These are phyloP conservation scores for Acrobasis repandana DNA, from an alignment of 2,888 invertebrate species.

Conservation along the genomic window DNA sequence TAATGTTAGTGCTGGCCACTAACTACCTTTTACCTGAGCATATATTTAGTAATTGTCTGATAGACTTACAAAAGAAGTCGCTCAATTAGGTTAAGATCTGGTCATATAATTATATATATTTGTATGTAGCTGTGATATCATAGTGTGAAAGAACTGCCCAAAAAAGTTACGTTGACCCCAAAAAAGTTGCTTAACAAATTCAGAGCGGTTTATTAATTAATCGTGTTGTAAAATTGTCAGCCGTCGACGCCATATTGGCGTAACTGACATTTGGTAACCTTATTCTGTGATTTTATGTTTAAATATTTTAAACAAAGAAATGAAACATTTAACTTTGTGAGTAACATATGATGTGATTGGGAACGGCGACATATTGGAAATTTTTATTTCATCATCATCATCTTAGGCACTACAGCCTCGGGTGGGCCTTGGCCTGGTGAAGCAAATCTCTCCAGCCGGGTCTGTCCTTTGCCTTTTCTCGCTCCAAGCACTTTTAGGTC, in stretches of 20 bases:
- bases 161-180: slow-evolving; percentile 24
- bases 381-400: too few species aligned
- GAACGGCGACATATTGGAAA: too few species aligned
- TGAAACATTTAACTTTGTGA: neutral
- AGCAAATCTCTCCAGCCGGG: too few species aligned
- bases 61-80: too few species aligned
- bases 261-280: slow-evolving; percentile 17
- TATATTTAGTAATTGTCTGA: too few species aligned
- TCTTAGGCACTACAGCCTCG: too few species aligned
- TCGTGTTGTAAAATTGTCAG: slow-evolving; percentile 20
- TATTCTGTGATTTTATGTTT: slow-evolving; percentile 15
- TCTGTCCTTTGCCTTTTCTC: too few species aligned
- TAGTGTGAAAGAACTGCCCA: slow-evolving; percentile 26
- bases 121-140: slow-evolving; percentile 30
- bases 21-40: too few species aligned
- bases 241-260: slow-evolving; percentile 18
- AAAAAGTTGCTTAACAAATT: slow-evolving; percentile 38
- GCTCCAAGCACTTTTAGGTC: too few species aligned
- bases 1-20: too few species aligned
- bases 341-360: neutral
- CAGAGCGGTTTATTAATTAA: slow-evolving; percentile 33
- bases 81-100: neutral
- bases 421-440: too few species aligned
- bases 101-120: slow-evolving; percentile 1
- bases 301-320: neutral